Evolutionary conservation across 2,888 invertebrate genomes (phyloP).

Genomic region (Salticus scenicus): DNA sequence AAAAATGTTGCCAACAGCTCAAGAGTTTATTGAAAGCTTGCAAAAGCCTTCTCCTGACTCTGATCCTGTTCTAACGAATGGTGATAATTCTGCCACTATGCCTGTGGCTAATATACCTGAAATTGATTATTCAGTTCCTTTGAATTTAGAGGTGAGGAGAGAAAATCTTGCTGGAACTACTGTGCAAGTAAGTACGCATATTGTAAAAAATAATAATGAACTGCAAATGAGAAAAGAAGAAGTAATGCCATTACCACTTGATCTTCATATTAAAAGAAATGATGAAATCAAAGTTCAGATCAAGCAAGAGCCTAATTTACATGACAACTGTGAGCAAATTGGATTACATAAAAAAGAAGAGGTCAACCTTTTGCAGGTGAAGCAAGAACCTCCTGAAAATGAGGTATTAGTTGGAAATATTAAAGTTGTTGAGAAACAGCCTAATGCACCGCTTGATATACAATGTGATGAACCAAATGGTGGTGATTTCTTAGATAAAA

Average conservation of each 20-base stretch:
- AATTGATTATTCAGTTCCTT: conserved; percentile 29
- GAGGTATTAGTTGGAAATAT: neutral
- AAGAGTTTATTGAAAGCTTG: conserved; percentile 54
- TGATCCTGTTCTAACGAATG: neutral
- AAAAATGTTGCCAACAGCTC: conserved; percentile 55
- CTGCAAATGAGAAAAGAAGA: conserved; percentile 22
- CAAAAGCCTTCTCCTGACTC: conserved; percentile 28
- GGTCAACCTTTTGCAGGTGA: neutral
- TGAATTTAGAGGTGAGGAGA: conserved; percentile 27
- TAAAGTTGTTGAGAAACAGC: neutral
- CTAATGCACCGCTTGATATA: neutral
- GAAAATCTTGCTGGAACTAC: conserved; percentile 13
- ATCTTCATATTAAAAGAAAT: conserved; percentile 32
- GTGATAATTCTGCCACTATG: neutral
- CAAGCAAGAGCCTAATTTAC: neutral
- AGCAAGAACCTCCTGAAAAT: neutral
- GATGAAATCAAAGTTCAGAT: neutral
- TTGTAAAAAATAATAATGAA: neutral
- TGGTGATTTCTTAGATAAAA: conserved; percentile 34
- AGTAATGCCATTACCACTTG: conserved; percentile 7
- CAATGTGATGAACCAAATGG: neutral
- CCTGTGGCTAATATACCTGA: neutral
- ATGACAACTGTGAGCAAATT: neutral
- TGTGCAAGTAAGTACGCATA: conserved; percentile 15
- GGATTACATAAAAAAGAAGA: neutral